Percentiles rank a stretch among this genome's conserved stretches.
Conservation (phyloP, 2,888 invertebrate genomes). For the Atethmia centrago region DNA sequence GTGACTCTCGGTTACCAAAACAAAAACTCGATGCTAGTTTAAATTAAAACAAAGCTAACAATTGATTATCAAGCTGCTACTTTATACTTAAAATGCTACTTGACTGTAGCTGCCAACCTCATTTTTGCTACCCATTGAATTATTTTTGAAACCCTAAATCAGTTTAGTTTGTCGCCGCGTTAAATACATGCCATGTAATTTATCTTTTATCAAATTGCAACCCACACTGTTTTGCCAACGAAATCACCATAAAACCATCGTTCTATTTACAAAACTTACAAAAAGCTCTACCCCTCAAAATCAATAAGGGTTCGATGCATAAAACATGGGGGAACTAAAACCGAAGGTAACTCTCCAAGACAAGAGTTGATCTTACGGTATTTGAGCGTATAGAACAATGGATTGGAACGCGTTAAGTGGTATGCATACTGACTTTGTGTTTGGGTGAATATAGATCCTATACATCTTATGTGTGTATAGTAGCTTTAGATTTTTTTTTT, state of each 20-base stretch:
- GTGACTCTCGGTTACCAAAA: no score
- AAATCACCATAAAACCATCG: slow-evolving; percentile 32
- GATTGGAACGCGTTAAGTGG: slow-evolving; percentile 42
- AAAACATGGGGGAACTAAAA: slow-evolving; percentile 69
- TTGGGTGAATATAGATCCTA: slow-evolving; percentile 22
- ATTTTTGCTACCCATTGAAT: no score
- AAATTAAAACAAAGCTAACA: no score
- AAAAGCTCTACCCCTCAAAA: slow-evolving; percentile 34
- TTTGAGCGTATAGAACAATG: slow-evolving; percentile 61
- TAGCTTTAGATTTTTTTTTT: neutral
- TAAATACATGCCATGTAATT: no score
- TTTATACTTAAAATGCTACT: no score
- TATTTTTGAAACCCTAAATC: no score
- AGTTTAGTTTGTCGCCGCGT: no score
- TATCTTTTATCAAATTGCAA: neutral
- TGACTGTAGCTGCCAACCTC: no score
- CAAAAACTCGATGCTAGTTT: no score
- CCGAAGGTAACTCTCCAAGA: slow-evolving; percentile 55
- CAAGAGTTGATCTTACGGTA: slow-evolving; percentile 61
- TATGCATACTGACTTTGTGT: slow-evolving; percentile 21
- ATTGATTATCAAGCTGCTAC: no score
- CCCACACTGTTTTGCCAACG: neutral
- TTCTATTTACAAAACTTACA: slow-evolving; percentile 30
- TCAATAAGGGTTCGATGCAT: slow-evolving; percentile 65
- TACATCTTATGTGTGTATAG: neutral